These are phyloP conservation scores for Nanorana parkeri DNA, from an alignment of 2,113 vertebrate species.

Conservation along the genomic window DNA sequence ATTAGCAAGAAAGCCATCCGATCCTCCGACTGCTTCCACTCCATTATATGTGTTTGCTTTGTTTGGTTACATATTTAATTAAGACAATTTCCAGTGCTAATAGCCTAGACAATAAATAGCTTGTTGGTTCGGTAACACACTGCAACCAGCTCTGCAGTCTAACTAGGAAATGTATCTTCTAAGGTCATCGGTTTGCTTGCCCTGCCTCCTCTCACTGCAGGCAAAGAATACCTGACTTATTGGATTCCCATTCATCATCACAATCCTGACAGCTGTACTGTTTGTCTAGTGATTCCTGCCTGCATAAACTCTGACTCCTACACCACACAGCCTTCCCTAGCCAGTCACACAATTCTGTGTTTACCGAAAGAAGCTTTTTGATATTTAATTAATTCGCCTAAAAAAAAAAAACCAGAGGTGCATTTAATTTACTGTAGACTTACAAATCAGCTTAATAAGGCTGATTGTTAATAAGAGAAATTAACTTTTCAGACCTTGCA, in stretches of 20 bases:
- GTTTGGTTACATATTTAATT: too few species aligned
- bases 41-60: too few species aligned
- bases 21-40: too few species aligned
- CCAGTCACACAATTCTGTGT: not conserved
- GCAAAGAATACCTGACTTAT: constrained; percentile 27
- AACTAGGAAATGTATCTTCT: not conserved
- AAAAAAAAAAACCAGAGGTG: constrained; percentile 16
- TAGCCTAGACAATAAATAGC: not conserved
- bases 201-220: constrained; percentile 8
- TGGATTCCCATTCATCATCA: constrained; percentile 41
- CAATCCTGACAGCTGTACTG: constrained; percentile 31
- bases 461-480: constrained; percentile 20
- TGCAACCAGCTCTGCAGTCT: not conserved
- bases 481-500: not conserved
- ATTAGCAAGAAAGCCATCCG: too few species aligned
- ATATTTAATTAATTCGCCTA: constrained; percentile 27
- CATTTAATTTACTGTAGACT: constrained; percentile 43
- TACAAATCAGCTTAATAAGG: constrained; percentile 43
- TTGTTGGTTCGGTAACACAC: not conserved
- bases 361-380: constrained; percentile 10
- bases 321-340: not conserved
- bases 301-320: constrained; percentile 25
- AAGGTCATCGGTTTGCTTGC: constrained; percentile 23
- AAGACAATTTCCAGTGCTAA: not conserved
- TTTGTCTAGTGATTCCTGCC: constrained; percentile 4